Conservation (phyloP, 1,140 invertebrate species). For the Samia ricini region DNA sequence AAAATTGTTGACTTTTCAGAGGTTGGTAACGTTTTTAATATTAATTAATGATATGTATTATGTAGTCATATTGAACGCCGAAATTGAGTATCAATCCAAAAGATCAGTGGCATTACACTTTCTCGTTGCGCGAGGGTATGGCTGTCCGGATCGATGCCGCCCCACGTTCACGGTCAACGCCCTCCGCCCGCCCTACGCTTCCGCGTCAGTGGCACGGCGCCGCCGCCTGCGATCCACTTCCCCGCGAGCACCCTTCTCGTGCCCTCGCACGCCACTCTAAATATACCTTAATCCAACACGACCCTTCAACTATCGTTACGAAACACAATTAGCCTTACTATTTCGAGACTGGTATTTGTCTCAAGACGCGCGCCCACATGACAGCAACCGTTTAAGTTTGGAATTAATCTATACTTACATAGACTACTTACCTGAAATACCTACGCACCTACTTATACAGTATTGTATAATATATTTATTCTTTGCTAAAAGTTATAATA, state of each 20-base stretch:
- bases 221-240: constrained; percentile 23
- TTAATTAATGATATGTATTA: neutral
- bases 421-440: neutral
- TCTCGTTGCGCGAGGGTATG: constrained; percentile 75
- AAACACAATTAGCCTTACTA: constrained; percentile 72
- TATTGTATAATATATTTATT: too few species aligned
- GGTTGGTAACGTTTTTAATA: neutral
- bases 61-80: neutral
- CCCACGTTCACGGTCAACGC: constrained; percentile 76
- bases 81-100: constrained; percentile 3
- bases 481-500: too few species aligned
- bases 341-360: constrained; percentile 58
- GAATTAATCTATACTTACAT: constrained; percentile 16
- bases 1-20: too few species aligned
- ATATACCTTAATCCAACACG: constrained; percentile 54
- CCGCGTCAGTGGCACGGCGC: constrained; percentile 50
- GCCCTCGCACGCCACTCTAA: constrained; percentile 42
- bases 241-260: constrained; percentile 17
- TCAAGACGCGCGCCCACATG: constrained; percentile 29
- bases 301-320: constrained; percentile 65
- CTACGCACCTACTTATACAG: too few species aligned
- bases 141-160: constrained; percentile 66
- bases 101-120: constrained; percentile 41
- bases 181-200: constrained; percentile 75
- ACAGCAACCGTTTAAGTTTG: constrained; percentile 19